These are phyloP conservation scores for Laticauda laticaudata DNA, from an alignment of 2,113 vertebrate species.

Conservation along the genomic window DNA sequence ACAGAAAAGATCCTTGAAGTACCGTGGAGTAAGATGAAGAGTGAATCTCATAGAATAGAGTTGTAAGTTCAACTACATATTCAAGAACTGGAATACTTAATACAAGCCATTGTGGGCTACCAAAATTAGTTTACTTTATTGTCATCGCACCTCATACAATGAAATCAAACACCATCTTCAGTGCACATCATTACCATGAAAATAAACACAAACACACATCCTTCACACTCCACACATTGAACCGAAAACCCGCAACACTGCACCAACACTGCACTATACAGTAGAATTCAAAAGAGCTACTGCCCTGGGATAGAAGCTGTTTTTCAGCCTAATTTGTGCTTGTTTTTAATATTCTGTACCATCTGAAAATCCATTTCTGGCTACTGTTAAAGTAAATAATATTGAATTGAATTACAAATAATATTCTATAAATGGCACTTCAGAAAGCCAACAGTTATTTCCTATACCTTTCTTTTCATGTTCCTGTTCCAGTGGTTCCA, in stretches of 20 bases:
- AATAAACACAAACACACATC: too few species aligned
- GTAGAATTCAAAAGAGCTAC: too few species aligned
- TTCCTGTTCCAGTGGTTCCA: conserved; percentile 89
- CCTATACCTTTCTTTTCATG: conserved; percentile 84
- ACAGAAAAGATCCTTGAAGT: neutral
- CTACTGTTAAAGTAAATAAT: neutral
- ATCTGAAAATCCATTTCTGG: neutral
- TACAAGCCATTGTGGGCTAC: neutral
- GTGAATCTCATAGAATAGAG: neutral
- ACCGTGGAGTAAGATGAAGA: neutral
- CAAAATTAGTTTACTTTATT: too few species aligned
- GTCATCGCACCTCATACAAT: too few species aligned
- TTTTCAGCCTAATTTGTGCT: too few species aligned
- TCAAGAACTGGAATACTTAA: neutral
- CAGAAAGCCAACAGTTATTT: neutral
- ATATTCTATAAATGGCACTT: neutral
- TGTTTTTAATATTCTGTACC: too few species aligned
- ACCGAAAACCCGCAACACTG: too few species aligned
- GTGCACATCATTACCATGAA: too few species aligned
- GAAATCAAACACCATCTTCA: too few species aligned
- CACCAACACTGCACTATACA: too few species aligned
- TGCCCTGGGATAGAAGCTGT: too few species aligned
- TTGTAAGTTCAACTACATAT: neutral
- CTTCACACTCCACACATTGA: too few species aligned
- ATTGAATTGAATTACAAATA: neutral